Base-by-base conservation (phyloP, 2,888 invertebrate genomes). In the Sphaeridia pumilis region DNA sequence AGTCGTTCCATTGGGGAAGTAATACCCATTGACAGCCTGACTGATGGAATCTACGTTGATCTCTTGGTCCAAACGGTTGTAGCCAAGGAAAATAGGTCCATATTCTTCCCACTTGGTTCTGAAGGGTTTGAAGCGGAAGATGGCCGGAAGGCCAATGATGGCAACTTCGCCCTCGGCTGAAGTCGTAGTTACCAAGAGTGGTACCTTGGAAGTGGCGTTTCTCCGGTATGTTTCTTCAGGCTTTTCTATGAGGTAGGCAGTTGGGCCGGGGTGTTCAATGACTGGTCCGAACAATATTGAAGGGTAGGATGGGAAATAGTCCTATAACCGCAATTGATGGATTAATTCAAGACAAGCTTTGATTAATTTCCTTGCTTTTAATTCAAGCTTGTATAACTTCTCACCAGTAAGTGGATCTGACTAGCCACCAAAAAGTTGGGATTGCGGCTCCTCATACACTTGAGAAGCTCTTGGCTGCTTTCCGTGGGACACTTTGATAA, bases 211-310 rank as follows among this genome's bases (percentile, higher is more conserved):
- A 1, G 56, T 56, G 10, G 49, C 22, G n/a, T 55, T 55, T 24
- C 53, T 55, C 14, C 10, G 27, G 35, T 59, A 61, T 10, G 49
- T 49, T n/a, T 47, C 36, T 34, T 55, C 59, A 7, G 58, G 46
- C n/a, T 46, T 50, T 24, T 52, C 57, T 3, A 57, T 52, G 1
- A 61, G 20, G 43, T 58, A 56, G 0, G 61, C 59, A 2, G 48
- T 52, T 1, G 55, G 35, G 4, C 46, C 26, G 21, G 58, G 43
- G n/a, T 54, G 51, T 36, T 61, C 59, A 26, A 61, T 49, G 2
- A 53, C 48, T 5, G 58, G 58, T 10, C 50, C 41, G 31, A 59
- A 57, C 4, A 61, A 44, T 1, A 56, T 56, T n/a, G 54, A 47
- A 10, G 60, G 58, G 27, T 54, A 56, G 17, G 14, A 26, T 22